These are phyloP conservation scores for Morone saxatilis DNA, from an alignment of 2,113 vertebrate species.

Conservation along the genomic window DNA sequence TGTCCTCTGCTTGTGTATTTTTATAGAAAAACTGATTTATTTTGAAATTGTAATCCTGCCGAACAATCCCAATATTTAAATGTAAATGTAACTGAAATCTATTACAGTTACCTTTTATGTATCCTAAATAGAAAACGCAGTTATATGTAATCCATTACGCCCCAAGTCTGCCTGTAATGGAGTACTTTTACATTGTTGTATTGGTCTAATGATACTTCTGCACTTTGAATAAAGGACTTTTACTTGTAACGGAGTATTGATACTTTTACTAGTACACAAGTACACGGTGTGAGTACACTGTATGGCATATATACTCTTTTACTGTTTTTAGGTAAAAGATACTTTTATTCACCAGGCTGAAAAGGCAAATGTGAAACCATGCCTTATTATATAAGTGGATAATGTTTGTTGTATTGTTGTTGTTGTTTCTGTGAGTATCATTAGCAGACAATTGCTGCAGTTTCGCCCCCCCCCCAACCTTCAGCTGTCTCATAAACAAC, in stretches of 20 bases:
- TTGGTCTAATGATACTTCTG: neutral
- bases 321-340: neutral
- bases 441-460: neutral
- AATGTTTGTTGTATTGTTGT: neutral
- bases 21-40: too few relatives aligned
- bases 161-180: neutral
- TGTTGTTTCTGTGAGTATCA: neutral
- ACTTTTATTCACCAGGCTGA: neutral
- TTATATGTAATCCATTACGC: too few relatives aligned
- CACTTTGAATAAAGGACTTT: neutral
- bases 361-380: neutral
- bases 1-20: too few relatives aligned
- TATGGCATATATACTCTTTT: neutral
- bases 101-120: too few relatives aligned
- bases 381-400: too few relatives aligned
- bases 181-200: neutral
- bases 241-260: too few relatives aligned
- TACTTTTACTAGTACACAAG: neutral
- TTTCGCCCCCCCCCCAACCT: neutral
- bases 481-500: conserved; percentile 67
- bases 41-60: too few relatives aligned
- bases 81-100: too few relatives aligned
- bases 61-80: too few relatives aligned
- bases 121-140: too few relatives aligned
- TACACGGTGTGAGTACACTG: neutral